phyloP scores from a whole-genome alignment of 2,113 vertebrate species.

The Perognathus longimembris region DNA sequence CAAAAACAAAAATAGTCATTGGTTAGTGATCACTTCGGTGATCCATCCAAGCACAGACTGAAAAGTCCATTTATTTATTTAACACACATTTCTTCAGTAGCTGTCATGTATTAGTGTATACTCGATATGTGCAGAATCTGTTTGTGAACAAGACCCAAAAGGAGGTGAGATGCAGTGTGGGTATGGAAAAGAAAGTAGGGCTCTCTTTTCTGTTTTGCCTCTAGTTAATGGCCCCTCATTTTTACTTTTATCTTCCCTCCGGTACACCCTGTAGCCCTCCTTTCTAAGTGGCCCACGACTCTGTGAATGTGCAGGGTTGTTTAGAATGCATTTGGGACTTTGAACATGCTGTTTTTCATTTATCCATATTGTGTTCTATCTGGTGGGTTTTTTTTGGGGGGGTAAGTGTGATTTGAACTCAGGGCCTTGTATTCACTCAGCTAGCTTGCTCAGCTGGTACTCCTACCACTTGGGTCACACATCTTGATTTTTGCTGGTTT shows the following conservation, averaged over 20 bases:
- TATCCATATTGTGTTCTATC: not conserved
- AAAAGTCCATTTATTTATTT: not conserved
- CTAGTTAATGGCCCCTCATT: not conserved
- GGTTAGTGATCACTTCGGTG: not conserved
- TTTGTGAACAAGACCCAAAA: not conserved
- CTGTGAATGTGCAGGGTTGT: not conserved
- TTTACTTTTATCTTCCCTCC: not conserved
- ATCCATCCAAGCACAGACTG: not conserved
- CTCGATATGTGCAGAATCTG: not conserved
- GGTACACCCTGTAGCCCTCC: not conserved
- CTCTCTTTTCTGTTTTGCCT: not conserved
- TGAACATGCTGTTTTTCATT: not conserved
- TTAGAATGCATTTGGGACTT: not conserved
- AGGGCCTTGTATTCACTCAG: no score
- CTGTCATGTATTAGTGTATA: not conserved
- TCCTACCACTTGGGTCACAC: no score
- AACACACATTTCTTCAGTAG: not conserved
- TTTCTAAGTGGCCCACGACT: fast-evolving
- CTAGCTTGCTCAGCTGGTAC: no score
- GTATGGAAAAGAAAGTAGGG: not conserved
- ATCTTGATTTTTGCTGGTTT: no score
- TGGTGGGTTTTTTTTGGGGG: no score
- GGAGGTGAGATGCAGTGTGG: not conserved
- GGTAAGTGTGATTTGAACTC: no score
- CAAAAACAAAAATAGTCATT: not conserved